Evolutionary conservation across 1,140 invertebrate species (phyloP).

Genomic region (Megalonaias nervosa): DNA sequence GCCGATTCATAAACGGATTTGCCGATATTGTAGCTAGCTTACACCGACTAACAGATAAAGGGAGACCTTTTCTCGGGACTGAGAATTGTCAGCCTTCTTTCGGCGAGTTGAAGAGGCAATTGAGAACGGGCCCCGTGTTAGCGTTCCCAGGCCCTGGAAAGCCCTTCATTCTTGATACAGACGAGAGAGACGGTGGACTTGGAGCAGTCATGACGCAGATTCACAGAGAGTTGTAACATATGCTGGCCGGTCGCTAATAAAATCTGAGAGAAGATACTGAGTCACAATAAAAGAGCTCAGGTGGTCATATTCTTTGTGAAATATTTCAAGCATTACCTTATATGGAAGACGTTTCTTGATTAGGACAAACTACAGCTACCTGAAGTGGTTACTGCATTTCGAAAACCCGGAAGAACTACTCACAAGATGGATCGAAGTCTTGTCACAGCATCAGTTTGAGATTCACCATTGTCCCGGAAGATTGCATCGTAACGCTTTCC

Average conservation of each 20-base stretch:
- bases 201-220: conserved; percentile 53
- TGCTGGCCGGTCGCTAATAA: conserved; percentile 6
- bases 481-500: conserved; percentile 10
- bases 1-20: conserved; percentile 27
- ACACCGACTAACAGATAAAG: conserved; percentile 27
- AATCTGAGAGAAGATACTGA: conserved; percentile 29
- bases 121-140: conserved; percentile 35
- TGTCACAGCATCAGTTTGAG: neutral
- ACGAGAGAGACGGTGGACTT: conserved; percentile 43
- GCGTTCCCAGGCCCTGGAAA: conserved; percentile 7
- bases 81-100: conserved; percentile 19
- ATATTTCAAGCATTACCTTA: conserved; percentile 44
- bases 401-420: conserved; percentile 7
- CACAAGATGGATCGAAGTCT: conserved; percentile 7
- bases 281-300: conserved; percentile 40
- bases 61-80: neutral
- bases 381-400: conserved; percentile 1
- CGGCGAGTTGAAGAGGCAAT: conserved; percentile 29
- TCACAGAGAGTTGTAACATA: conserved; percentile 33
- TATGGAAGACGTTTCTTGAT: conserved; percentile 33
- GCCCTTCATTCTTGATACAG: conserved; percentile 45
- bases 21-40: conserved; percentile 28
- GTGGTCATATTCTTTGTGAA: conserved; percentile 39
- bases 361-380: conserved; percentile 13
- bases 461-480: conserved; percentile 4